Evolutionary conservation across 2,113 vertebrate genomes (phyloP).

Genomic region (Malurus elegans): DNA sequence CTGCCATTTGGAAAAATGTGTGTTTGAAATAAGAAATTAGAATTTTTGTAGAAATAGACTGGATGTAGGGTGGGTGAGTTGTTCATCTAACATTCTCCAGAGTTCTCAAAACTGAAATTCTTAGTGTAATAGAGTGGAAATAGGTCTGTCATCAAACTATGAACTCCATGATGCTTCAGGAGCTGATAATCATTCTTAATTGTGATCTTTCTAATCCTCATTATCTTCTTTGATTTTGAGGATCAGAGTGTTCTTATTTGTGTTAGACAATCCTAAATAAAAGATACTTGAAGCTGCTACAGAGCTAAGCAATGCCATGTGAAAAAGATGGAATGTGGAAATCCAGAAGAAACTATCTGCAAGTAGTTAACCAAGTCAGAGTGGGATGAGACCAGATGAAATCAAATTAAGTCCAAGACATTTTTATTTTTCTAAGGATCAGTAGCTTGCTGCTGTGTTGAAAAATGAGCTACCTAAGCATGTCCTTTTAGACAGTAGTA

Average conservation of each 20-base stretch:
- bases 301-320: not conserved
- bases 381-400: not conserved
- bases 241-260: not conserved
- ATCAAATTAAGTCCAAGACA: not conserved
- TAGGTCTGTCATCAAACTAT: not conserved
- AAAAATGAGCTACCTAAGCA: not conserved
- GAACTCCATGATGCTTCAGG: not conserved
- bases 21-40: not conserved
- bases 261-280: not conserved
- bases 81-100: not conserved
- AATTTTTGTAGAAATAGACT: not conserved
- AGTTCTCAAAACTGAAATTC: not conserved
- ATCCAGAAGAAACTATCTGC: not conserved
- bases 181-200: not conserved
- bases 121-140: not conserved
- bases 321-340: not conserved
- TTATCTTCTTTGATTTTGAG: not conserved
- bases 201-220: not conserved
- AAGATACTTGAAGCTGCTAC: not conserved
- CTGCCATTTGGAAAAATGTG: not conserved
- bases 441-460: not conserved
- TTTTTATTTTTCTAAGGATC: not conserved
- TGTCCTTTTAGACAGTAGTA: not conserved
- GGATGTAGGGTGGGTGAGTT: not conserved
- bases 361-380: not conserved